Percentiles rank a stretch among this genome's conserved stretches.
Evolutionary conservation across 1,140 invertebrate species (phyloP).

Genomic region (Drosophila teissieri): DNA sequence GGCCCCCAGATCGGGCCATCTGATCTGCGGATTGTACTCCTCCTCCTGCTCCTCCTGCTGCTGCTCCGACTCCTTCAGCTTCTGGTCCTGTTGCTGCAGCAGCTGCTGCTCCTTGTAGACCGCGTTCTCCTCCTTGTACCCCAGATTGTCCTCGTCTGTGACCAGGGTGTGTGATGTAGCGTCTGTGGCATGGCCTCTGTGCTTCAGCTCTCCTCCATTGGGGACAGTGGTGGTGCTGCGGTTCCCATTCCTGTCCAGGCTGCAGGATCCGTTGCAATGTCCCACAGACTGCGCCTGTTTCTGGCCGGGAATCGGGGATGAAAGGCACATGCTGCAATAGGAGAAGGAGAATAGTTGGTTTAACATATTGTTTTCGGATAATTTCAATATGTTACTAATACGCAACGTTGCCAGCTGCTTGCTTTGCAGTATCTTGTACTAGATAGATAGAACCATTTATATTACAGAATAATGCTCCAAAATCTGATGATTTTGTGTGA

Average conservation of each 20-base stretch:
- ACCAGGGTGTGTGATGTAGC: conserved; percentile 33
- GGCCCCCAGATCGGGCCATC: conserved; percentile 89
- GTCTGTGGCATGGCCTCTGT: conserved; percentile 50
- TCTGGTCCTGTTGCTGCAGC: conserved; percentile 9
- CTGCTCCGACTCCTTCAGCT: not conserved
- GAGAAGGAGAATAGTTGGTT: not conserved
- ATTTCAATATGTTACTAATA: not conserved
- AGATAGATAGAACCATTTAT: too few relatives aligned
- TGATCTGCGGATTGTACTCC: conserved; percentile 87
- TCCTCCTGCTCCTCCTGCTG: conserved; percentile 37
- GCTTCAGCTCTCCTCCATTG: conserved; percentile 37
- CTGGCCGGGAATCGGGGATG: conserved; percentile 58
- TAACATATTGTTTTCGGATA: too few relatives aligned
- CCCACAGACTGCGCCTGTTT: conserved; percentile 16
- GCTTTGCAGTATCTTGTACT: too few relatives aligned
- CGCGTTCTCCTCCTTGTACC: conserved; percentile 75
- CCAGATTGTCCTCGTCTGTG: conserved; percentile 64
- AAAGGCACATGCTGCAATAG: conserved; percentile 75
- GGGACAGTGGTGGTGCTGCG: conserved; percentile 16
- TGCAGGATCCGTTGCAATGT: conserved; percentile 46
- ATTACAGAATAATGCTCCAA: too few relatives aligned
- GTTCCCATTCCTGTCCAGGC: conserved; percentile 30
- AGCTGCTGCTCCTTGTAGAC: conserved; percentile 67
- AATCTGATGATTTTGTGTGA: not conserved
- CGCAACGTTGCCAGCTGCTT: not conserved